Percentiles rank a stretch among this genome's conserved stretches.
Conservation (phyloP, 2,113 vertebrate species). For the Burhinus oedicnemus region DNA sequence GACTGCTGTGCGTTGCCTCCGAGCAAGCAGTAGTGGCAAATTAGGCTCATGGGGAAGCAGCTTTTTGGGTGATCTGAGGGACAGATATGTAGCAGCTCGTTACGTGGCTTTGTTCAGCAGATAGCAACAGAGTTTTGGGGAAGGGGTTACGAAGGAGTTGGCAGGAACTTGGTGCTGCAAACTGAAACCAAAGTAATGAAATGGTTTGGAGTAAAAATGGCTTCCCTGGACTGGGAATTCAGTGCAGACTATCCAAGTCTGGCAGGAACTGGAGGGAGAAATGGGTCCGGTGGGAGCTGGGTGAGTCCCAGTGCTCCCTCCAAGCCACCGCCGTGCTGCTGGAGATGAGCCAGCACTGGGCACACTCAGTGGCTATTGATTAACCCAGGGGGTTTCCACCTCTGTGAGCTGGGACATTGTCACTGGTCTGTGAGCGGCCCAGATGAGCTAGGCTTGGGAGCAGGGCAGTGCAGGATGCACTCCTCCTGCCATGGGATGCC, state of each 20-base stretch:
- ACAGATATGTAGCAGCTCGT: neutral
- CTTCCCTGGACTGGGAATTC: neutral
- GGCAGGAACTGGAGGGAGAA: neutral
- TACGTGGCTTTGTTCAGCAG: neutral
- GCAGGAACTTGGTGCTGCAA: neutral
- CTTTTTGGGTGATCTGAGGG: neutral
- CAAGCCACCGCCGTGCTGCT: rapidly evolving
- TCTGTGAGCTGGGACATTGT: neutral
- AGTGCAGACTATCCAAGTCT: neutral
- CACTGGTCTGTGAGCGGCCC: neutral
- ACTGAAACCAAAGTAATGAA: neutral
- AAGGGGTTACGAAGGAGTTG: neutral
- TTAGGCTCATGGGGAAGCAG: neutral
- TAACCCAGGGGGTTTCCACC: neutral
- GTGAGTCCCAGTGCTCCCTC: neutral
- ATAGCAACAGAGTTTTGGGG: neutral
- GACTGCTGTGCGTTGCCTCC: neutral
- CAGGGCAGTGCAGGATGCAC: neutral
- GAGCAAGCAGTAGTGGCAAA: neutral
- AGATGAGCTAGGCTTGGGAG: neutral
- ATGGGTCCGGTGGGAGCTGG: neutral
- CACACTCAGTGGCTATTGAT: neutral
- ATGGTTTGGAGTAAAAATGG: neutral
- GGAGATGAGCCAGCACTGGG: neutral
- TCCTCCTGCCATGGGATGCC: neutral